These are phyloP conservation scores for Aradus depressus DNA, from an alignment of 2,888 invertebrate species.

Conservation along the genomic window DNA sequence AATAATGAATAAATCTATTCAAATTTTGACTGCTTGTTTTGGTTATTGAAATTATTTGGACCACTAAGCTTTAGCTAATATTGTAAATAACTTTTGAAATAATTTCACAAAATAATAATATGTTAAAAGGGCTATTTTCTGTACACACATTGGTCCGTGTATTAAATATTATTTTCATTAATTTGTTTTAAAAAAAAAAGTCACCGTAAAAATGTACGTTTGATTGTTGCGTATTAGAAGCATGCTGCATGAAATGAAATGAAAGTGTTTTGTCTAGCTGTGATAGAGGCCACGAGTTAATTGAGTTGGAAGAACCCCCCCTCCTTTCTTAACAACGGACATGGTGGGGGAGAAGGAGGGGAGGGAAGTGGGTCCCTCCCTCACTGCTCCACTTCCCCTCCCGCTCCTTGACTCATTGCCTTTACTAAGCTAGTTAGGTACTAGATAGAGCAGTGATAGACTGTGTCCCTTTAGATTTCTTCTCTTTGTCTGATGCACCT, in stretches of 20 bases:
- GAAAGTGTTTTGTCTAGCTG: too few species aligned
- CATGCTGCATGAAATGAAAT: constrained; percentile 18
- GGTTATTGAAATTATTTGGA: background rate
- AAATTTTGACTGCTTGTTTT: background rate
- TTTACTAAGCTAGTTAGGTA: too few species aligned
- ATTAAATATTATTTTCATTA: background rate
- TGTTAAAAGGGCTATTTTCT: constrained; percentile 3
- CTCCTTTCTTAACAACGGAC: too few species aligned
- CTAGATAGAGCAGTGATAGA: too few species aligned
- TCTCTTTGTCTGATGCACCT: constrained; percentile 20
- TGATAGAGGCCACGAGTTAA: too few species aligned
- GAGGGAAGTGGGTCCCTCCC: too few species aligned
- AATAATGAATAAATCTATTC: constrained; percentile 1
- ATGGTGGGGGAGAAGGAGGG: too few species aligned
- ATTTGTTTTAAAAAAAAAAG: background rate
- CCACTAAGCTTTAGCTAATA: background rate
- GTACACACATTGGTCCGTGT: constrained; percentile 16
- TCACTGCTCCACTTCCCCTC: too few species aligned
- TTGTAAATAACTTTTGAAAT: background rate
- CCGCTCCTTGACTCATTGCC: too few species aligned
- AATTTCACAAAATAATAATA: too few species aligned
- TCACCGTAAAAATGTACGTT: constrained; percentile 18
- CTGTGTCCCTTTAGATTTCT: too few species aligned
- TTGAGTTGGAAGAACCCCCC: too few species aligned
- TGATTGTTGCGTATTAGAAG: constrained; percentile 17